Evolutionary conservation across 2,797 vertebrate genomes (phyloP).

Genomic region (Arnoldichthys spilopterus): DNA sequence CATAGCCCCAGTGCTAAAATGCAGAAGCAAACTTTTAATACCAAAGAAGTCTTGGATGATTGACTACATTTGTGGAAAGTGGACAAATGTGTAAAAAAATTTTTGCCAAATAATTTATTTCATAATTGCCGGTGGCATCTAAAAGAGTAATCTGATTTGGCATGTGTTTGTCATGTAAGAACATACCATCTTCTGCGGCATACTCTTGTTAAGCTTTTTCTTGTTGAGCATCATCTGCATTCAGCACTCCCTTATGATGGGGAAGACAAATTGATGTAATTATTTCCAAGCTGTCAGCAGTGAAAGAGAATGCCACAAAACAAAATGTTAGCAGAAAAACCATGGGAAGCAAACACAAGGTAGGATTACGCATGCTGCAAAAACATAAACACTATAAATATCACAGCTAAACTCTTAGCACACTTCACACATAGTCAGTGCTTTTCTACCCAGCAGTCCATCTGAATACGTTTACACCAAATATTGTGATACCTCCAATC

Average conservation of each 20-base stretch:
- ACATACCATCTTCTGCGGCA: neutral
- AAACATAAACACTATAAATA: neutral
- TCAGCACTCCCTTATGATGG: slow-evolving; percentile 52
- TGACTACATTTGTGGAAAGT: too few species aligned
- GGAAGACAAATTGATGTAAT: slow-evolving; percentile 69
- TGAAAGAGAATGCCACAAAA: slow-evolving; percentile 68
- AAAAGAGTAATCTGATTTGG: neutral
- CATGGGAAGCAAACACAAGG: slow-evolving; percentile 63
- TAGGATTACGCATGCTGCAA: slow-evolving; percentile 55
- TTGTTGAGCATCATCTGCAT: slow-evolving; percentile 42
- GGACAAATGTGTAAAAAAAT: too few species aligned
- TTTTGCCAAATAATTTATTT: too few species aligned
- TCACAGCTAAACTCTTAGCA: neutral
- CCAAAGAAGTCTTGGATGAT: too few species aligned
- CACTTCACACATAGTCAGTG: neutral
- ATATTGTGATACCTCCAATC: neutral
- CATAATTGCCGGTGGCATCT: too few species aligned
- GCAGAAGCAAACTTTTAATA: too few species aligned
- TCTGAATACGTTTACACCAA: neutral
- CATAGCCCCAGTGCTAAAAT: too few species aligned
- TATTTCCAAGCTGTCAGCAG: slow-evolving; percentile 67
- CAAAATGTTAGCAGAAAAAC: slow-evolving; percentile 63
- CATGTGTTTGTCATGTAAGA: neutral
- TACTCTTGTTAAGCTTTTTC: slow-evolving; percentile 47
- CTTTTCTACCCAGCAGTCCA: neutral